Conservation (phyloP, 1,140 invertebrate genomes). For the Nasonia vitripennis region DNA sequence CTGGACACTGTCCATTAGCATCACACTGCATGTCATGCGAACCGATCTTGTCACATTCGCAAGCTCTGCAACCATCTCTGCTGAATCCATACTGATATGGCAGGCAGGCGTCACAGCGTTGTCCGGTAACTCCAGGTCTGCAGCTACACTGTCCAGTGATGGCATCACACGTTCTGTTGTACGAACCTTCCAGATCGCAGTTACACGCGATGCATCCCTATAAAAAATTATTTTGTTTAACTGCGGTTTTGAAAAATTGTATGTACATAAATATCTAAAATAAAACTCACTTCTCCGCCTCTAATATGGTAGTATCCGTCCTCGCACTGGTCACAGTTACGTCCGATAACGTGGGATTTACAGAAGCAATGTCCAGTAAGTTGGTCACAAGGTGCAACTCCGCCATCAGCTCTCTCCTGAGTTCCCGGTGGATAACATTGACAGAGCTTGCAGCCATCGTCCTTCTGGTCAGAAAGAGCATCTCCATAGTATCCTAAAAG, state of each 20-base stretch:
- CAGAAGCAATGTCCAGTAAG: conserved; percentile 90
- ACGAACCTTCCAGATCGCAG: conserved; percentile 90
- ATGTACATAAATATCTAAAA: neutral
- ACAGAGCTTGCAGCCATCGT: conserved; percentile 90
- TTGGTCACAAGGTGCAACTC: conserved; percentile 87
- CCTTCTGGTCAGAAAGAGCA: conserved; percentile 89
- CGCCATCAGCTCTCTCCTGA: conserved; percentile 77
- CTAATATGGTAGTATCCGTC: conserved; percentile 89
- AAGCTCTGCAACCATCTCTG: conserved; percentile 86
- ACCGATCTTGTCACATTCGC: conserved; percentile 92
- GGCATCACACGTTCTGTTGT: conserved; percentile 88
- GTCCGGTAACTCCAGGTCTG: conserved; percentile 89
- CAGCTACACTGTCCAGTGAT: conserved; percentile 91
- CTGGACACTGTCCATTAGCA: conserved; percentile 88
- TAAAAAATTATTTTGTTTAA: conserved; percentile 53
- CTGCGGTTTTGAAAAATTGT: conserved; percentile 1
- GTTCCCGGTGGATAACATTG: conserved; percentile 90
- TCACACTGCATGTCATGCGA: conserved; percentile 90
- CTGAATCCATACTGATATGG: conserved; percentile 94
- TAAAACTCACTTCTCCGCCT: conserved; percentile 79
- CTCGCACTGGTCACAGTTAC: conserved; percentile 92
- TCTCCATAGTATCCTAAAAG: conserved; percentile 88
- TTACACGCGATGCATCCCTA: conserved; percentile 89
- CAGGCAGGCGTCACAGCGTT: conserved; percentile 89
- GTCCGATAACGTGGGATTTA: conserved; percentile 89